These are phyloP conservation scores for Copsychus sechellarum DNA, from an alignment of 2,113 vertebrate genomes.

Conservation along the genomic window DNA sequence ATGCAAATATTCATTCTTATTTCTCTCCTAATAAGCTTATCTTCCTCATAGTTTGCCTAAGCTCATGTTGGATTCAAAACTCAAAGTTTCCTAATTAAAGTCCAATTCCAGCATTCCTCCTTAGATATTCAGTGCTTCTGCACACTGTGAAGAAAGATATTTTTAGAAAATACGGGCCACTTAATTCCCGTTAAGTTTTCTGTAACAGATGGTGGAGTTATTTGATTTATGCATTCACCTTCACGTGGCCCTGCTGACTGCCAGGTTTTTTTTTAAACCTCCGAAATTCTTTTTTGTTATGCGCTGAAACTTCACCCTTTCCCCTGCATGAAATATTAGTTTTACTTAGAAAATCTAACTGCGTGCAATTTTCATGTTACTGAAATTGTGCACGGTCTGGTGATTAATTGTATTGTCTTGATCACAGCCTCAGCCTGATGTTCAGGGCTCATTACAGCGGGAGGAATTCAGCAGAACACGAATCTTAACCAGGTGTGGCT, in stretches of 20 bases:
- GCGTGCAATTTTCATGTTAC: constrained; percentile 66
- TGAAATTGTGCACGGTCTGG: constrained; percentile 68
- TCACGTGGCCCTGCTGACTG: constrained; percentile 73
- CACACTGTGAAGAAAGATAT: constrained; percentile 63
- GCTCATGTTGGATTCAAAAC: constrained; percentile 37
- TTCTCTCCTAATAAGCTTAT: constrained; percentile 32
- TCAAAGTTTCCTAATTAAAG: constrained; percentile 58
- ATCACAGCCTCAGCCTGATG: constrained; percentile 68
- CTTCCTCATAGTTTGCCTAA: constrained; percentile 34
- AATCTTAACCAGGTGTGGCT: constrained; percentile 69
- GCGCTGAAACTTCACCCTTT: constrained; percentile 62
- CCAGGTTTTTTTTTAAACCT: constrained; percentile 59
- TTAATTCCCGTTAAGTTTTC: constrained; percentile 73
- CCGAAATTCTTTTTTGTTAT: constrained; percentile 53
- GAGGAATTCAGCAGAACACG: constrained; percentile 63
- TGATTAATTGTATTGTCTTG: constrained; percentile 76
- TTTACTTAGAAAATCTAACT: constrained; percentile 62
- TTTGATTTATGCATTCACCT: constrained; percentile 77
- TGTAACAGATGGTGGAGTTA: constrained; percentile 73
- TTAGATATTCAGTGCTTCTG: constrained; percentile 58
- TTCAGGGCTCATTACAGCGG: constrained; percentile 61
- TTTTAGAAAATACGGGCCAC: constrained; percentile 73
- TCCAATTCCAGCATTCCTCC: constrained; percentile 39
- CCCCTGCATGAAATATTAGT: constrained; percentile 68
- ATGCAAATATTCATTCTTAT: background rate